Base-by-base conservation (phyloP, 1,140 invertebrate species). In the Drosophila sulfurigaster region DNA sequence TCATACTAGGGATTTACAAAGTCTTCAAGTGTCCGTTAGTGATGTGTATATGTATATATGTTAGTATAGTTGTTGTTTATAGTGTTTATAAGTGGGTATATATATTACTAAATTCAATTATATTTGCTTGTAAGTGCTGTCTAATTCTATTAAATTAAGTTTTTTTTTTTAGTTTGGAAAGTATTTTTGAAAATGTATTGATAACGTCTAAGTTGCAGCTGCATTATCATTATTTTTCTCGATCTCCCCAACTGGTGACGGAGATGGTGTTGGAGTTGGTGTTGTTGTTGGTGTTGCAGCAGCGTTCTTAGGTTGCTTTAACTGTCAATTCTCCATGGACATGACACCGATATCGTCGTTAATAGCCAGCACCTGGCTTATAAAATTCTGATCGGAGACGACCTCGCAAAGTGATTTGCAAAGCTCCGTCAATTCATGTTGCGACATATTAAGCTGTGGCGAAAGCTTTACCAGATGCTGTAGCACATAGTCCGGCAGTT, bases 321-420 rank as follows among this genome's bases (percentile, higher is more conserved):
- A 92, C 91, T 91, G 92, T 94, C 96, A 96, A 93, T 96, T 96
- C 68, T 96, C 96, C 78, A 95, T 95, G 62, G 96, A 96, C 81
- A 97, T 94, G 70, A 94, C 94, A 65, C 96, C 95, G 77, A 98
- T 96, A 78, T 94, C 94, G 64, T 94, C 92, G 90, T 98, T 97
- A 64, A 97, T 95, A 20, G 94, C 93, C 74, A 96, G 93, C 25
- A 96, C 91, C 93, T 97, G 96, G 3, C 92, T 92, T 79, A 96
- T 94, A 82, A 96, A 98, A 52, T 94, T 94, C 51, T 95, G 94
- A 82, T 98, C 96, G n/a, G 93, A 93, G 85, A 97, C 94, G 72
- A 97, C 94, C 62, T 93, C 94, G 16, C 95, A 95, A 20, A 97
- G 93, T 15, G 94, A 93, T 63, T 93, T 94, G 8, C 97, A 93